These are phyloP conservation scores for Oncorhynchus mykiss DNA, from an alignment of 2,113 vertebrate species.

Conservation along the genomic window DNA sequence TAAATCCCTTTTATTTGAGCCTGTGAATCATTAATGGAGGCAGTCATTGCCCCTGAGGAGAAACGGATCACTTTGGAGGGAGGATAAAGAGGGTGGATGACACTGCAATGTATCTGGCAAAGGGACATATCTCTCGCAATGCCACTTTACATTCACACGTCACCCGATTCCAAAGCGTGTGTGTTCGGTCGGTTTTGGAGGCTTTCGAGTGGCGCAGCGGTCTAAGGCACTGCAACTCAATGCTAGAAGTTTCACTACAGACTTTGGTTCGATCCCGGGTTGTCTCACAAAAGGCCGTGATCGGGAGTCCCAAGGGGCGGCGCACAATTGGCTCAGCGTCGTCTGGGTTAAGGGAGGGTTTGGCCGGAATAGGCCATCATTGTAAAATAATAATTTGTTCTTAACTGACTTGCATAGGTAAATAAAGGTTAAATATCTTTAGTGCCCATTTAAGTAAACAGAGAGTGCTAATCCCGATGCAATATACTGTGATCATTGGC, in stretches of 20 bases:
- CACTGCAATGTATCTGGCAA: constrained; percentile 66
- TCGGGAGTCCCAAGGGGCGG: too few relatives aligned
- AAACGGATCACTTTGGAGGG: constrained; percentile 59
- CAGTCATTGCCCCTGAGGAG: constrained; percentile 74
- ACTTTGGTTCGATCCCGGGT: too few relatives aligned
- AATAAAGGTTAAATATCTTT: constrained; percentile 42
- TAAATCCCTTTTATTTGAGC: constrained; percentile 96
- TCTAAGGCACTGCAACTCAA: too few relatives aligned
- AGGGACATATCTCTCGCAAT: constrained; percentile 58
- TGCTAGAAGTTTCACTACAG: too few relatives aligned
- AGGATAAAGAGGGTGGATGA: constrained; percentile 58
- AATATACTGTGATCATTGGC: constrained; percentile 30
- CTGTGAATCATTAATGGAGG: constrained; percentile 91
- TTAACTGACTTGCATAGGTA: too few relatives aligned
- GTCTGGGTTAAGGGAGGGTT: too few relatives aligned
- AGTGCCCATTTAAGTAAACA: constrained; percentile 58
- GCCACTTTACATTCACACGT: constrained; percentile 61
- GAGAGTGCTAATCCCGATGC: constrained; percentile 31
- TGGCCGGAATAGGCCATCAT: too few relatives aligned
- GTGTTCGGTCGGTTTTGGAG: constrained; percentile 57
- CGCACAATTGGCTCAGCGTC: too few relatives aligned
- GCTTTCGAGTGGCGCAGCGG: constrained; percentile 8
- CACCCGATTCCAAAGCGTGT: constrained; percentile 51
- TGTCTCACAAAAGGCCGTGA: too few relatives aligned
- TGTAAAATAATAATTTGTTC: too few relatives aligned